phyloP scores from a whole-genome alignment of 2,797 vertebrate species.

The Eidolon dupreanum region DNA sequence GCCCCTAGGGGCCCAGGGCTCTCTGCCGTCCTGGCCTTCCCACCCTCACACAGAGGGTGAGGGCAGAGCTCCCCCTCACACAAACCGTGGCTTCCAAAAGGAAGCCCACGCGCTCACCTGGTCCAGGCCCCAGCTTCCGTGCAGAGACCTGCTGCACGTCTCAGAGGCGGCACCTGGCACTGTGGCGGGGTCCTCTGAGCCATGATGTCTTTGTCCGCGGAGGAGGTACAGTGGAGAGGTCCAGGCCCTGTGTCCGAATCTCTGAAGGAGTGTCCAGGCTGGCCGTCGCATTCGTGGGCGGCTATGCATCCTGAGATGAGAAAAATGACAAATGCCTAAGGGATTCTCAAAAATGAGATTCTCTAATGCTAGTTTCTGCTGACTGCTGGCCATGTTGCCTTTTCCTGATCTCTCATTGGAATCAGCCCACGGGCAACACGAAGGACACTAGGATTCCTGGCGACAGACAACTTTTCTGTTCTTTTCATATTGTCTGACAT shows the following conservation, averaged over 20 bases:
- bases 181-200: no score
- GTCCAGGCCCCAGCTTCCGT: fast-evolving
- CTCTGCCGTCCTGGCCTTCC: not conserved
- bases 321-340: not conserved
- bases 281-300: no score
- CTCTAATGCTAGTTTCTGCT: not conserved
- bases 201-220: not conserved
- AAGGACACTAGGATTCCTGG: not conserved
- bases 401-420: not conserved
- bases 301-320: not conserved
- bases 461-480: not conserved
- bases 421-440: not conserved
- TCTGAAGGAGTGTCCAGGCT: not conserved
- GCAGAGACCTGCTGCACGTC: not conserved
- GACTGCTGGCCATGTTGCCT: not conserved
- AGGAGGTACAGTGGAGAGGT: not conserved
- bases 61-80: no score
- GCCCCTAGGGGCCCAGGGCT: not conserved
- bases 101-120: fast-evolving
- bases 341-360: not conserved
- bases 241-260: not conserved
- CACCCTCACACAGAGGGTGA: no score
- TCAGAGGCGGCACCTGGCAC: not conserved
- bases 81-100: not conserved
- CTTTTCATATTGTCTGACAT: not conserved